Evolutionary conservation across 1,140 invertebrate genomes (phyloP), one percentile per base, ranked within the genome.

Genomic region (Trissolcus basalis): DNA sequence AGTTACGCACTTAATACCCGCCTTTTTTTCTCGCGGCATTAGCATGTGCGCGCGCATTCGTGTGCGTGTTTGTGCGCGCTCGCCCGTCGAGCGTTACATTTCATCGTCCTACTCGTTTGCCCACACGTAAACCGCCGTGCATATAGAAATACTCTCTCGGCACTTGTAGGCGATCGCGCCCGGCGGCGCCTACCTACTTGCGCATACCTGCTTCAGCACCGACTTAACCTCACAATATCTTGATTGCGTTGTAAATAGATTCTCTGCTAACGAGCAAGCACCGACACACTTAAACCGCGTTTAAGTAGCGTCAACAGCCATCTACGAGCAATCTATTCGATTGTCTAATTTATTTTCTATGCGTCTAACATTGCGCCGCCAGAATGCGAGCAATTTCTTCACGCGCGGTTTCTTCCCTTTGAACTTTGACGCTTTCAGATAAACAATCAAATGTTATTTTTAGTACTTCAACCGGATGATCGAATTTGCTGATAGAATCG

Each of bases 81-180:
- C 16, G 65, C 53, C 48, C 67, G 60, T 73, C 72, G 79, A 78
- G 71, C 63, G 80, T 77, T 64, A 80, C 71, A 80, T 73, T 80
- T 79, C 68, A 67, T 61, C 67, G 74, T 74, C 53, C 76, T 72
- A 78, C 69, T 79, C 68, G 73, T 70, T 81, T 78, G 76, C 79
- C 69, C 77, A 82, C 77, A 67, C 68, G 56, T 39, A 50, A 54
- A 73, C 19, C 19, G 19, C 6, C 19, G 19, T 36, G 64, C 56
- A 63, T 44, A 64, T 74, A 76, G 48, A 67, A 48, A 68, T 56
- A 80, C 64, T 69, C 61, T 75, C 68, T 65, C 80, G 54, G 60
- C 56, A 59, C 53, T 77, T 68, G 55, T 81, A 75, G 60, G 72
- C 80, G 64, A 73, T 78, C 65, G 55, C 67, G 47, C 73, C 61